Evolutionary conservation across 2,797 vertebrate species (phyloP).

Genomic region (Menidia menidia): DNA sequence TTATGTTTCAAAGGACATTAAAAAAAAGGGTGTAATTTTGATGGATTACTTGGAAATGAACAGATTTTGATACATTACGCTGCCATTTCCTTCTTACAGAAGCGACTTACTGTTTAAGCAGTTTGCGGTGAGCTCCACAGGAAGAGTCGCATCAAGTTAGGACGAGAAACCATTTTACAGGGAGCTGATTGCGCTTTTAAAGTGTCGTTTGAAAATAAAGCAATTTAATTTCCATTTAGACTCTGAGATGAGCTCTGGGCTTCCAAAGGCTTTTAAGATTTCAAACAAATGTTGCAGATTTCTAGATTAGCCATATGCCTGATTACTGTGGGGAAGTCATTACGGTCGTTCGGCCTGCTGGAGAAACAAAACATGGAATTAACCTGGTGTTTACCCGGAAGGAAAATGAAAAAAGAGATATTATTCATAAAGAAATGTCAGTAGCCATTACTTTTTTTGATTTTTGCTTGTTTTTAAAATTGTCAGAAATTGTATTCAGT

Average conservation of each 20-base stretch:
- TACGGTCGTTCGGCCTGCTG: neutral
- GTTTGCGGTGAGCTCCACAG: neutral
- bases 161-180: neutral
- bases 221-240: neutral
- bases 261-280: neutral
- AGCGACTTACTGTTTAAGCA: neutral
- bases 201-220: neutral
- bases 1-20: neutral
- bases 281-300: neutral
- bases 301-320: neutral
- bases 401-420: neutral
- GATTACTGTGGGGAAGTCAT: neutral
- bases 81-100: neutral
- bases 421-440: neutral
- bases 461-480: too few species aligned
- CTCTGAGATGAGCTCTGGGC: neutral
- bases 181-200: neutral
- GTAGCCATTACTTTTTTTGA: neutral
- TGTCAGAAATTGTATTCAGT: too few species aligned
- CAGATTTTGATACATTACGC: neutral
- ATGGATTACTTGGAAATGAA: slow-evolving; percentile 5
- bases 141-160: neutral
- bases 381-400: neutral
- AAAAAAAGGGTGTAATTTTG: neutral
- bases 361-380: neutral